Conservation (phyloP, 2,888 invertebrate genomes). For the Leptogaster cylindrica region DNA sequence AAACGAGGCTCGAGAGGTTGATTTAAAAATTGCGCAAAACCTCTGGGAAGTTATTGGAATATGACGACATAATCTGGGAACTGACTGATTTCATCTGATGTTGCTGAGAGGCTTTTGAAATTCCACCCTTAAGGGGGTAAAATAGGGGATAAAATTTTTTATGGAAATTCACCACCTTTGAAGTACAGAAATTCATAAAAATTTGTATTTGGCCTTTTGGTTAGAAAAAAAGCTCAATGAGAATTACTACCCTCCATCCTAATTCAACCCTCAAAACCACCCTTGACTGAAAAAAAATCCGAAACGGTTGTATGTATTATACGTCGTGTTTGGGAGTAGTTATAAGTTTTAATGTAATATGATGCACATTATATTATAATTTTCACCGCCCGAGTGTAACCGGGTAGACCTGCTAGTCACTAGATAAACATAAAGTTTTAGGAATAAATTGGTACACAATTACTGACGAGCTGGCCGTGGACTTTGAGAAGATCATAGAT, state of each 20-base stretch:
- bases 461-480: conserved; percentile 32
- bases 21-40: neutral
- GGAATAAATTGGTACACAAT: conserved; percentile 42
- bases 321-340: too few species aligned
- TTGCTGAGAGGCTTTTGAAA: neutral
- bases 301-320: too few species aligned
- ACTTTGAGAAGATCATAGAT: conserved; percentile 25
- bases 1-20: neutral
- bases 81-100: neutral
- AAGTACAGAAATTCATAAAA: too few species aligned
- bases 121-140: neutral
- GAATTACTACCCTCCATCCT: too few species aligned
- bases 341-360: too few species aligned
- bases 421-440: conserved; percentile 39
- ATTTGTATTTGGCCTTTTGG: too few species aligned
- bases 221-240: too few species aligned
- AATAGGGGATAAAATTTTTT: neutral
- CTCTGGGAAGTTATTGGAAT: neutral
- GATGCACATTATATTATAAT: neutral
- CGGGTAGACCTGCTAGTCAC: neutral
- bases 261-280: too few species aligned
- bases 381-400: conserved; percentile 1
- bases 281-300: too few species aligned
- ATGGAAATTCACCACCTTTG: too few species aligned
- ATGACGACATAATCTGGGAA: neutral